Percentiles rank a stretch among this genome's conserved stretches.
Conservation (phyloP, 2,113 vertebrate species). For the Coryphaenoides rupestris region DNA sequence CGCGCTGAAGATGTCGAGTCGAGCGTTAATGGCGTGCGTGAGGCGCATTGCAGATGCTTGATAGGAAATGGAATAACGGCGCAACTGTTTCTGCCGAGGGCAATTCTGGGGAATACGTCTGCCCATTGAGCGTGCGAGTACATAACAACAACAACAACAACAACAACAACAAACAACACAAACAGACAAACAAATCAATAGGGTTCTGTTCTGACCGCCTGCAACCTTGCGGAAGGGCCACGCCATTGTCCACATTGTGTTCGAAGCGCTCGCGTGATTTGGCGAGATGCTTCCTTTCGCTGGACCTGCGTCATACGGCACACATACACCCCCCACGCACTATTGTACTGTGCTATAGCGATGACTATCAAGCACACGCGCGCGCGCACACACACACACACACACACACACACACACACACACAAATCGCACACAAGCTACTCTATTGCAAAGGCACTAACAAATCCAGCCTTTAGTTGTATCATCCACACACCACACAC, state of each 20-base stretch:
- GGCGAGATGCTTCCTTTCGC: not conserved
- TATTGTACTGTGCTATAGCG: slow-evolving; percentile 3
- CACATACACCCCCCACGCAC: slow-evolving; percentile 15
- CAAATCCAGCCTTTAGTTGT: no score
- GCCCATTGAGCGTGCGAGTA: slow-evolving; percentile 8
- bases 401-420: not conserved
- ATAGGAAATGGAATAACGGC: slow-evolving; percentile 17
- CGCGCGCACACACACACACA: not conserved
- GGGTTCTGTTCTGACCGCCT: no score
- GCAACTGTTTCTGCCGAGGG: not conserved
- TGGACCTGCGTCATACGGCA: not conserved
- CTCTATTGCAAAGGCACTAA: no score
- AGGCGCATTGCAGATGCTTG: not conserved
- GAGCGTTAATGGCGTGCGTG: not conserved
- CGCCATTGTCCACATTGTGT: slow-evolving; percentile 30
- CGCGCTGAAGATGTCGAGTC: no score
- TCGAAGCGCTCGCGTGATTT: not conserved
- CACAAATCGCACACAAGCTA: not conserved
- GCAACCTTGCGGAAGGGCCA: slow-evolving; percentile 13
- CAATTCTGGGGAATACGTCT: slow-evolving; percentile 11
- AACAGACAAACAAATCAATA: slow-evolving; percentile 14
- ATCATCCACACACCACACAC: slow-evolving; percentile 1
- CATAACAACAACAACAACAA: not conserved
- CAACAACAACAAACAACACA: not conserved
- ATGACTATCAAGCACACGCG: no score